Base-by-base conservation (phyloP, 2,888 invertebrate genomes). In the Tachystola acroxantha region DNA sequence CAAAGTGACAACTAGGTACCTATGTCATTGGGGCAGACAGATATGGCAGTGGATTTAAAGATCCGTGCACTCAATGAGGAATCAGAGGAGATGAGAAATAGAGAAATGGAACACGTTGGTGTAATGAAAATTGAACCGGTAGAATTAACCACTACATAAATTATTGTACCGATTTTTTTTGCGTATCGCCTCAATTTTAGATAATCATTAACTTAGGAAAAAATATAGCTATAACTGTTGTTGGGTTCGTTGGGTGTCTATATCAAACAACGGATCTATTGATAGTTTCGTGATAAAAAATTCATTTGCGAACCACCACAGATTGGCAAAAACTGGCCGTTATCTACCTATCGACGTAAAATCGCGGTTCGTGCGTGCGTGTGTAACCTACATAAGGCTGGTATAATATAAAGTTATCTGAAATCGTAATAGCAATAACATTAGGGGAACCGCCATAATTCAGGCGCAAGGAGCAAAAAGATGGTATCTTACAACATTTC, bases 291-390 rank as follows among this genome's bases (percentile, higher is more conserved):
- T 28, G 37, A 41, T 38, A 57, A 60, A 61, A 52, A 62, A 49
- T 42, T 49, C 36, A 55, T 55, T 56, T 49, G 46, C 47, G 39
- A 45, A 42, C 26, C 9, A 26, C 26, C 26, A 10, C 26, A 26
- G 11, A 26, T 2, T 37, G 37, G 34, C 38, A 59, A 57, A 57
- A 47, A 50, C 43, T 36, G 2, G 39, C 40, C 47, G 47, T 51
- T 55, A 50, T 53, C 44, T 9, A 7, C n/a, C n/a, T n/a, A n/a
- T n/a, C n/a, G 44, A 52, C 46, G 49, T 42, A 47, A 54, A 59
- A 58, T 56, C 46, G 54, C 41, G 38, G 50, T 43, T 50, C 62
- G 57, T 57, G 57, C 54, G 51, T 51, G 57, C 53, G 51, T 51
- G 40, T 52, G 47, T 42, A 44, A 44, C 46, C 33, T 37, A 40